These are phyloP conservation scores for Emmelina monodactyla DNA, from an alignment of 2,888 invertebrate species.

Conservation along the genomic window DNA sequence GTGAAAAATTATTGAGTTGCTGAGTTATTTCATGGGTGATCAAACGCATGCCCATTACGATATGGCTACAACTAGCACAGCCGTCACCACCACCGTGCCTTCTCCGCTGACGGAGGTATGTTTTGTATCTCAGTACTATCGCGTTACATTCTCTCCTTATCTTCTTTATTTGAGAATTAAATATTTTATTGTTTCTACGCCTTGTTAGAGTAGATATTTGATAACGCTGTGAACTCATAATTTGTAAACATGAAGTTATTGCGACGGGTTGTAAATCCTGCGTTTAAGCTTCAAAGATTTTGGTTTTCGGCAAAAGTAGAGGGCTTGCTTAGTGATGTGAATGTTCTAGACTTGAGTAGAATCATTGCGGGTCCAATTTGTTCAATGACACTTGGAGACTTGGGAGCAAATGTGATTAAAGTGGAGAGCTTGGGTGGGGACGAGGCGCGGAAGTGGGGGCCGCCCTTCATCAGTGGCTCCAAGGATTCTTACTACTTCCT, in stretches of 20 bases:
- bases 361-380: slow-evolving; percentile 95
- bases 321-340: slow-evolving; percentile 74
- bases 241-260: slow-evolving; percentile 11
- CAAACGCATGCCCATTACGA: slow-evolving; percentile 30
- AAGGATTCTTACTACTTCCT: slow-evolving; percentile 84
- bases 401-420: slow-evolving; percentile 93
- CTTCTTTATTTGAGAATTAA: slow-evolving; percentile 33
- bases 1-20: background rate
- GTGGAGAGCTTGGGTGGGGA: slow-evolving; percentile 86
- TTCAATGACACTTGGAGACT: slow-evolving; percentile 91
- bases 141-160: slow-evolving; percentile 27
- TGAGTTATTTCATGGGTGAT: slow-evolving; percentile 47
- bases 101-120: slow-evolving; percentile 47
- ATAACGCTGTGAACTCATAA: no score
- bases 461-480: slow-evolving; percentile 77
- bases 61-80: slow-evolving; percentile 56
- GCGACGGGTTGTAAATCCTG: slow-evolving; percentile 19
- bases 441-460: slow-evolving; percentile 92
- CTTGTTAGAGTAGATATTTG: background rate
- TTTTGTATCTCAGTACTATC: slow-evolving; percentile 4
- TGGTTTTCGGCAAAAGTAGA: slow-evolving; percentile 27
- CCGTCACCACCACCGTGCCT: slow-evolving; percentile 45
- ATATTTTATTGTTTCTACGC: slow-evolving; percentile 13
- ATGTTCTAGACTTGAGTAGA: slow-evolving; percentile 81
- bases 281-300: slow-evolving; percentile 17